These are phyloP conservation scores for Hirundichthys speculiger DNA, from an alignment of 2,113 vertebrate genomes.

Conservation along the genomic window DNA sequence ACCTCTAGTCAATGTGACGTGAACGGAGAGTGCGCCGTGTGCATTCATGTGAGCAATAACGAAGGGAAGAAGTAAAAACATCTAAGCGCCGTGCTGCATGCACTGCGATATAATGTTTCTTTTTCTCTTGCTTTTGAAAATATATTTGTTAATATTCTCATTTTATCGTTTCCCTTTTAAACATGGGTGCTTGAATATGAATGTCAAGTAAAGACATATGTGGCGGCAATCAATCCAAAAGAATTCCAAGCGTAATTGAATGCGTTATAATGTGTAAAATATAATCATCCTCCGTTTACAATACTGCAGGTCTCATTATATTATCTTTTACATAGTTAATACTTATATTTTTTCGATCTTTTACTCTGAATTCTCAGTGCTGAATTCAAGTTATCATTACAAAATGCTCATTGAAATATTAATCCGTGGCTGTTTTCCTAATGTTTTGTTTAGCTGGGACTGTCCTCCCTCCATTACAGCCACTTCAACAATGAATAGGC, in stretches of 20 bases:
- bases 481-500: constrained; percentile 57
- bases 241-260: neutral
- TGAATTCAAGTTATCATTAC: constrained; percentile 14
- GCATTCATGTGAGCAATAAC: constrained; percentile 21
- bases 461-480: constrained; percentile 38
- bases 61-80: constrained; percentile 31
- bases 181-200: neutral
- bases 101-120: too few relatives aligned
- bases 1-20: constrained; percentile 62
- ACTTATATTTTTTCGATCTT: neutral
- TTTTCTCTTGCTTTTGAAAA: too few relatives aligned
- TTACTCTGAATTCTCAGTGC: neutral
- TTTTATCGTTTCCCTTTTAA: neutral
- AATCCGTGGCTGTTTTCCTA: constrained; percentile 27
- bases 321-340: neutral
- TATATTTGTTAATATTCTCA: too few relatives aligned
- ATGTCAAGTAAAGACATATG: neutral
- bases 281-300: neutral
- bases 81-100: too few relatives aligned
- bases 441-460: constrained; percentile 36
- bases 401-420: constrained; percentile 17
- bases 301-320: neutral
- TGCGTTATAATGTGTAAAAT: neutral
- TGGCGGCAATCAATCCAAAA: neutral
- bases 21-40: constrained; percentile 49